Evolutionary conservation across 1,140 invertebrate genomes (phyloP), one percentile per base, ranked within the genome.

Genomic region (Achatina immaculata): DNA sequence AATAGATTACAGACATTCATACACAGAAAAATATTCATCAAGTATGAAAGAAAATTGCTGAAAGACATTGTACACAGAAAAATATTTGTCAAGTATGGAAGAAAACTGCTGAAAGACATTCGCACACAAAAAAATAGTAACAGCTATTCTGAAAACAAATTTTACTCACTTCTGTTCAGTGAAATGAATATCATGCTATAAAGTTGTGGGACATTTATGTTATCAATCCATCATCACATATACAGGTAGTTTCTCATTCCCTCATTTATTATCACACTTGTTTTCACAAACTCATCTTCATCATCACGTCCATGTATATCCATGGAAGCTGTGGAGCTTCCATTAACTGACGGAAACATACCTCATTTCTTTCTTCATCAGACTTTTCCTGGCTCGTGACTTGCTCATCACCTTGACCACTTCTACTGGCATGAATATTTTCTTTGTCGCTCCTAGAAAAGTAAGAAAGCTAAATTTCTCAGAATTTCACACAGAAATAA

Each of bases 391-490:
- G 82, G 62, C 75, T 66, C 38, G 36, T 73, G 0, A 38, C 72
- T 21, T 76, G 51, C 14, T 81, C 72, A 75, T 48, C 40, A 58
- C 69, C 62, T 14, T 38, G 58, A 43, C 42, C 38, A 73, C 72
- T 65, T 24, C 31, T 19, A 42, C 48, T 2, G 62, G 24, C 40
- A 58, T 74, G n/a, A 79, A 76, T 38, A 76, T 89, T 89, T 62
- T 89, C 88, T 81, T 89, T 89, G 69, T 89, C 87, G 85, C 88
- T 89, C 58, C 85, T 87, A 77, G 36, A 84, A 71, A 9, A 6
- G 80, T n/a, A 34, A 71, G 38, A 55, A 48, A 58, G 42, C 28
- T 36, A 74, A 31, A 51, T 31, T 24, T 19, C 16, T 43, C 58
- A 19, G 4, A 69, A 9, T 6, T 6, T 28, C 6, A 62, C n/a